A percentile compares a stretch with the other conserved stretches of the same genome.
These are phyloP conservation scores for Noctua pronuba DNA, from an alignment of 2,888 invertebrate species.

Conservation along the genomic window DNA sequence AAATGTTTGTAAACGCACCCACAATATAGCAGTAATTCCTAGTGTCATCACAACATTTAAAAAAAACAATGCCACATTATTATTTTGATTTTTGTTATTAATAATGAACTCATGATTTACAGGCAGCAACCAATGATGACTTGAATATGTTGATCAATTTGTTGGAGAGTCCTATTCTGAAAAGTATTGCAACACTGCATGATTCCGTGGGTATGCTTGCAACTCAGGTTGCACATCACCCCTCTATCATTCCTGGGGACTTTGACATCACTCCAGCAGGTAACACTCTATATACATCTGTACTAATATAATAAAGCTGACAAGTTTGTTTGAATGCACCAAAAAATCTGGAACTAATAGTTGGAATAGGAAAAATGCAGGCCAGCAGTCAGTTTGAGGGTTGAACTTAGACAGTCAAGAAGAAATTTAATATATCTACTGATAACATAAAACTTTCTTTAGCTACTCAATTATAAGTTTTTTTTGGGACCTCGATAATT, in stretches of 20 bases:
- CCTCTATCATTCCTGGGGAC: slow-evolving; percentile 97
- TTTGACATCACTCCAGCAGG: slow-evolving; percentile 97
- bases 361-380: background rate
- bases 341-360: background rate
- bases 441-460: background rate
- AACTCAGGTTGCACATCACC: slow-evolving; percentile 96
- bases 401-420: background rate
- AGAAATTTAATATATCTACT: background rate
- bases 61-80: background rate
- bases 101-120: slow-evolving; percentile 1
- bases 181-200: slow-evolving; percentile 97
- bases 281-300: slow-evolving; percentile 56
- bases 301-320: background rate
- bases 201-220: slow-evolving; percentile 97
- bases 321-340: background rate
- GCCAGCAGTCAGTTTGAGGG: background rate
- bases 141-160: slow-evolving; percentile 95
- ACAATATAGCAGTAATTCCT: background rate
- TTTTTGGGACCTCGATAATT: background rate
- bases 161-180: slow-evolving; percentile 96
- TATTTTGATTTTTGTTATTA: background rate
- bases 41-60: background rate
- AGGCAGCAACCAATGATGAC: slow-evolving; percentile 93
- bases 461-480: background rate
- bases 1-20: background rate